Evolutionary conservation across 2,113 vertebrate species (phyloP), one percentile per base, ranked within the genome.

Genomic region (Corvus hawaiiensis): DNA sequence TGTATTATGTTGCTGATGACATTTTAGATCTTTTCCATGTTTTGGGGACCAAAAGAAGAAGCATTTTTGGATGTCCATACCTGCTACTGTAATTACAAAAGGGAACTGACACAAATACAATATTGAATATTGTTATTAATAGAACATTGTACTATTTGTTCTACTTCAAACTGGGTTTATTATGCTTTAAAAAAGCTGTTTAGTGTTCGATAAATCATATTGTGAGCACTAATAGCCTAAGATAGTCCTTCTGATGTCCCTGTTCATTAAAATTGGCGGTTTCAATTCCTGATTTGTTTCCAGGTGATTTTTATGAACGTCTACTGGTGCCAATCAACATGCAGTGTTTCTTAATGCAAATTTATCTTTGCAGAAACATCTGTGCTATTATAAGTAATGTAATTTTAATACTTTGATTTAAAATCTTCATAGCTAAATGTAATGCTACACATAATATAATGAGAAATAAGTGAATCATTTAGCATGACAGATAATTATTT

Each of bases 321-420:
- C 63, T 85, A 6, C 51, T 66, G 33, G 30, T 67, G 24, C 68
- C 72, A 94, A 3, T 84, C 79, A 92, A 71, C 92, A 88, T 67
- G 30, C 39, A 62, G 20, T 39, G 30, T 94, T 90, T 77, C 78
- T 88, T 94, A 89, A 76, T 80, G 75, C 22, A 44, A 61, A 3
- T 88, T 96, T 96, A 93, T 94, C 90, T 93, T 71, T 64, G 73
- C 64, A 93, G 69, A 90, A 96, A 95, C 93, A 95, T 89, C 90
- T 96, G 92, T 93, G 56, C 72, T 87, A 17, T 44, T 81, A 75
- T 90, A 96, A 95, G 94, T 93, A 89, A 86, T 95, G 72, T 71
- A 90, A 87, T 93, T 97, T 94, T 88, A 91, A 84, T 89, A 61
- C 18, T 84, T 89, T 30, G 10, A 79, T 85, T 79, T 83, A 44